Percentiles rank a stretch among this genome's conserved stretches.
Evolutionary conservation across 2,888 invertebrate species (phyloP).

Genomic region (Ashinkailepas kermadecensis): DNA sequence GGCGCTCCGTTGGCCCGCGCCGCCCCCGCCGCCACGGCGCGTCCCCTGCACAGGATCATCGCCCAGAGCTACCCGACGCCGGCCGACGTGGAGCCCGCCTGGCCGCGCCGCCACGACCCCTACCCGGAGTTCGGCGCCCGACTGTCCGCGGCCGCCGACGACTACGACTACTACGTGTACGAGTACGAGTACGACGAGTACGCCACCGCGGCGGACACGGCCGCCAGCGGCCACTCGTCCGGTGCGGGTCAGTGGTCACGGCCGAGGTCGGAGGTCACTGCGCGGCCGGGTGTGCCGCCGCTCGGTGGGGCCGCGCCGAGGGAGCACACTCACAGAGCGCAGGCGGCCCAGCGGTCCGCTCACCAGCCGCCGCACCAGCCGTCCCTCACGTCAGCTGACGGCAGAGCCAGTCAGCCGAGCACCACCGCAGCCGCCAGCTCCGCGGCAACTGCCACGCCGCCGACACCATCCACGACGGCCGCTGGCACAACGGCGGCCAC

Average conservation of each 20-base stretch:
- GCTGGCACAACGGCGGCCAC: not conserved
- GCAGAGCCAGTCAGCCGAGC: not conserved
- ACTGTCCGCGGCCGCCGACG: not conserved
- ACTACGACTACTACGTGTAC: not conserved
- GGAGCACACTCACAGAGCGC: not conserved
- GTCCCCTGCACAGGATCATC: not conserved
- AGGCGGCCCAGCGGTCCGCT: not conserved
- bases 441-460: not conserved
- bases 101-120: not conserved
- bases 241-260: not conserved
- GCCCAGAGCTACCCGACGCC: not conserved
- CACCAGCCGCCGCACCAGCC: not conserved
- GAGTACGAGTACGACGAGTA: not conserved
- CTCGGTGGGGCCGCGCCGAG: not conserved
- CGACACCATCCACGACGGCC: not conserved
- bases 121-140: not conserved
- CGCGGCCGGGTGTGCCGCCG: not conserved
- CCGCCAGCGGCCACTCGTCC: not conserved
- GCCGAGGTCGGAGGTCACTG: not conserved
- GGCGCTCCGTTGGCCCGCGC: slow-evolving; percentile 18
- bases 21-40: not conserved
- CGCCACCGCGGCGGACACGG: not conserved
- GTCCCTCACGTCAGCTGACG: too few species aligned
- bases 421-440: not conserved
- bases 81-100: not conserved